phyloP scores from a whole-genome alignment of 2,797 vertebrate genomes.

The Buphagus erythrorhynchus region DNA sequence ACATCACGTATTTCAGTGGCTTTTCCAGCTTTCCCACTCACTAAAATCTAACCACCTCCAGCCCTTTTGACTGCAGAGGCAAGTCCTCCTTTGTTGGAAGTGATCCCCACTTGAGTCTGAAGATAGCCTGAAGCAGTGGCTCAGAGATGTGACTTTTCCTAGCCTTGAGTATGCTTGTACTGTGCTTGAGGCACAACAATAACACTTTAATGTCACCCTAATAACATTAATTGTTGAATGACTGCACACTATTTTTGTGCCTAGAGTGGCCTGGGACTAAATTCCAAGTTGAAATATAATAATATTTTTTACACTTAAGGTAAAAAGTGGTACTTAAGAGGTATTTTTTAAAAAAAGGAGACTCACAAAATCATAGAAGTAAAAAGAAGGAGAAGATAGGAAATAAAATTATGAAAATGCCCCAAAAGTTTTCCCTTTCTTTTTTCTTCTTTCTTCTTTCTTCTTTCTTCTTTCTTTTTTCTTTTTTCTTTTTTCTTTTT shows the following conservation, averaged over 20 bases:
- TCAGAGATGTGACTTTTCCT: background rate
- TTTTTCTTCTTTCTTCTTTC: background rate
- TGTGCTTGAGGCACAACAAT: background rate
- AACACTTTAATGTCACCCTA: background rate
- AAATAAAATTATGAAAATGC: background rate
- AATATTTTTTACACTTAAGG: background rate
- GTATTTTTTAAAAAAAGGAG: background rate
- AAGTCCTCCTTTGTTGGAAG: background rate
- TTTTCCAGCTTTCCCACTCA: background rate
- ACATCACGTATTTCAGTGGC: background rate
- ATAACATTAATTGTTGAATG: background rate
- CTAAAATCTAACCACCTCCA: background rate
- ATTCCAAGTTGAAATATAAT: background rate
- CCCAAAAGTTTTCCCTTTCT: background rate
- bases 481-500: background rate
- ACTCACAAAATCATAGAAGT: background rate
- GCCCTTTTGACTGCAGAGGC: background rate
- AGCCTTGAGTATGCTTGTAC: background rate
- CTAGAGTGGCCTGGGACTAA: background rate
- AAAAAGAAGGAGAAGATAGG: background rate
- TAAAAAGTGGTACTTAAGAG: too few species aligned
- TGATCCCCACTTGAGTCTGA: background rate
- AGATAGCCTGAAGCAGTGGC: background rate
- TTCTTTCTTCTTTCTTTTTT: background rate
- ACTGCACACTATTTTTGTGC: background rate